These are phyloP conservation scores for Stenotaenia linearis DNA, from an alignment of 2,888 invertebrate species.

Conservation along the genomic window DNA sequence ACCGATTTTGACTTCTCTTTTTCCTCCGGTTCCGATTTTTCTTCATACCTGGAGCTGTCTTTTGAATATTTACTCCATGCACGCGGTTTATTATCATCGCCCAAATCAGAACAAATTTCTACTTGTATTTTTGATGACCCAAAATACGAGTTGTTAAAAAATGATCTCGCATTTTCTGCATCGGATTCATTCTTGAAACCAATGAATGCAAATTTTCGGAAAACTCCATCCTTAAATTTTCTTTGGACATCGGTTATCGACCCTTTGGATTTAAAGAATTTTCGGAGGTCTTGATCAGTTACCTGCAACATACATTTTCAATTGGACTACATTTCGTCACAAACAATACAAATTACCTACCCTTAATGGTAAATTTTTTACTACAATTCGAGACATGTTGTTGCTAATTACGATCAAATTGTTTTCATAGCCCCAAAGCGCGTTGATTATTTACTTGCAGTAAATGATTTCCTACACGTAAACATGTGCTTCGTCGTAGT, in stretches of 20 bases:
- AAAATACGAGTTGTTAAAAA: constrained; percentile 78
- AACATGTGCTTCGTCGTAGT: background rate
- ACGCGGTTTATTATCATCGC: constrained; percentile 63
- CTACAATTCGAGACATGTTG: constrained; percentile 77
- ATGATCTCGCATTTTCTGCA: constrained; percentile 67
- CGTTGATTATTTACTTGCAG: background rate
- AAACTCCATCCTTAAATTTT: constrained; percentile 85
- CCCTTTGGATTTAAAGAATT: constrained; percentile 72
- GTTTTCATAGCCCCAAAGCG: background rate
- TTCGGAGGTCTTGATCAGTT: constrained; percentile 66
- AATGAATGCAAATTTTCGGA: constrained; percentile 88
- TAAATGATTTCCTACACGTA: too few species aligned
- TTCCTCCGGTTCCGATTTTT: constrained; percentile 31
- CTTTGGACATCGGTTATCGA: constrained; percentile 85
- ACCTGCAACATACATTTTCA: constrained; percentile 55
- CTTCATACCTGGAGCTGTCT: constrained; percentile 64
- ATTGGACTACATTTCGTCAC: background rate
- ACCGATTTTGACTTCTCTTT: too few species aligned
- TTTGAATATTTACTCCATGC: constrained; percentile 89
- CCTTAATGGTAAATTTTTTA: constrained; percentile 82
- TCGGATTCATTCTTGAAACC: constrained; percentile 78
- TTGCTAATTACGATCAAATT: background rate
- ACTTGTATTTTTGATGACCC: constrained; percentile 72
- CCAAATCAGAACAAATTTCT: constrained; percentile 53
- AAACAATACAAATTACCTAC: constrained; percentile 50